Percentiles rank a stretch among this genome's conserved stretches.
Evolutionary conservation across 2,888 invertebrate species (phyloP).

Genomic region (Acleris emargana): DNA sequence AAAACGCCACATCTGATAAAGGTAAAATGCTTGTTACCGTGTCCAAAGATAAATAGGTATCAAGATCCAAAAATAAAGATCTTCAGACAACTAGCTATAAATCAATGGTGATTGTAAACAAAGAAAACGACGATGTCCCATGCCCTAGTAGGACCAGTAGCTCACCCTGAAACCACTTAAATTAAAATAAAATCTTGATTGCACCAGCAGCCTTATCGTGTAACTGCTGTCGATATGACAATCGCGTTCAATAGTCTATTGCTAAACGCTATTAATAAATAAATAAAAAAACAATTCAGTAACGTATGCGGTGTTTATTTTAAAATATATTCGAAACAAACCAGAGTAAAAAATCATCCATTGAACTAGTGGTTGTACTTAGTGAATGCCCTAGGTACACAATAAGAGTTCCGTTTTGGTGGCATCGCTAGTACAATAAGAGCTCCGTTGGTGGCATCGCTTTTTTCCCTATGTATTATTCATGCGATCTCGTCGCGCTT

Average conservation of each 20-base stretch:
- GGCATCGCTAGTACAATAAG: slow-evolving; percentile 54
- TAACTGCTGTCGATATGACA: slow-evolving; percentile 17
- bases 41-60: background rate
- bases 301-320: too few relatives aligned
- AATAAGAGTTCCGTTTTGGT: slow-evolving; percentile 44
- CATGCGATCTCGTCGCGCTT: slow-evolving; percentile 69
- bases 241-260: slow-evolving; percentile 7
- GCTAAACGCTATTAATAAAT: background rate
- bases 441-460: slow-evolving; percentile 53
- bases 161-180: slow-evolving; percentile 61
- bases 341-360: background rate
- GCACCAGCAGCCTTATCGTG: slow-evolving; percentile 5
- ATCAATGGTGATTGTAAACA: slow-evolving; percentile 27
- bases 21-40: slow-evolving; percentile 15
- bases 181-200: slow-evolving; percentile 62
- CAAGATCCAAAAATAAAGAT: too few relatives aligned
- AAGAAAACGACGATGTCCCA: slow-evolving; percentile 35
- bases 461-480: slow-evolving; percentile 72
- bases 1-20: slow-evolving; percentile 14
- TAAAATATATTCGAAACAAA: background rate
- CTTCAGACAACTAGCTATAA: slow-evolving; percentile 19
- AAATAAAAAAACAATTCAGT: too few relatives aligned
- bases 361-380: slow-evolving; percentile 13
- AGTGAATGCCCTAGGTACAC: slow-evolving; percentile 19
- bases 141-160: slow-evolving; percentile 49